A percentile compares a stretch with the other conserved stretches of the same genome.
phyloP scores from a whole-genome alignment of 2,797 vertebrate species.

The Gallinago solitaria region DNA sequence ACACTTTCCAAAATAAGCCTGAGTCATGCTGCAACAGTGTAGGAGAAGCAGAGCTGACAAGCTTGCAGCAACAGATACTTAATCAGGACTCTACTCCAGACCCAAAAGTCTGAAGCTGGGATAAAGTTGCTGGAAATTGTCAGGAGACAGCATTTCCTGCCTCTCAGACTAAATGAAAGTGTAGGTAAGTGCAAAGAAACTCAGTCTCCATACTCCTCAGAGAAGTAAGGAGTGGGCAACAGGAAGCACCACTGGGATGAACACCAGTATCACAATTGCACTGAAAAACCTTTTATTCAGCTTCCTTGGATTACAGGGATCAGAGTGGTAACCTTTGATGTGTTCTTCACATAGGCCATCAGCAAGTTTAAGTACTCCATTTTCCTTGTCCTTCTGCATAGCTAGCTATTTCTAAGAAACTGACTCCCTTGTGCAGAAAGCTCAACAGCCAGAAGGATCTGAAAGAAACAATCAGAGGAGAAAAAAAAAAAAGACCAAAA shows the following conservation, averaged over 20 bases:
- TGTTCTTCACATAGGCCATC: neutral
- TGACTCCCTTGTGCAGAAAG: neutral
- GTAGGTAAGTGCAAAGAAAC: neutral
- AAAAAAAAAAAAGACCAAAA: neutral
- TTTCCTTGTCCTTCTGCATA: conserved; percentile 22
- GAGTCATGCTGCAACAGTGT: neutral
- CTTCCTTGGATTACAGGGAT: neutral
- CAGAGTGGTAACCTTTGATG: neutral
- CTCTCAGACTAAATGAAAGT: neutral
- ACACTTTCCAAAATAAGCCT: neutral
- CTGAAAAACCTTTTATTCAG: neutral
- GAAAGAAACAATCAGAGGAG: conserved; percentile 25
- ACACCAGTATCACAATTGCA: neutral
- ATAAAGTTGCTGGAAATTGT: neutral
- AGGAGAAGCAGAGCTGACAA: neutral
- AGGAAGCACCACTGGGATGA: neutral
- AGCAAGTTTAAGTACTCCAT: neutral
- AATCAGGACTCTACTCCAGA: neutral
- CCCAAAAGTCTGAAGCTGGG: neutral
- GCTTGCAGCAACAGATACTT: neutral
- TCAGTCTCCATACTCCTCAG: neutral
- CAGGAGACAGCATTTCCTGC: neutral
- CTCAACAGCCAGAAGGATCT: conserved; percentile 37
- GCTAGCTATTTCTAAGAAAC: conserved; percentile 27
- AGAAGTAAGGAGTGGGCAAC: neutral